These are phyloP conservation scores for Chaetodon trifasciatus DNA, from an alignment of 2,797 vertebrate genomes.

Conservation along the genomic window DNA sequence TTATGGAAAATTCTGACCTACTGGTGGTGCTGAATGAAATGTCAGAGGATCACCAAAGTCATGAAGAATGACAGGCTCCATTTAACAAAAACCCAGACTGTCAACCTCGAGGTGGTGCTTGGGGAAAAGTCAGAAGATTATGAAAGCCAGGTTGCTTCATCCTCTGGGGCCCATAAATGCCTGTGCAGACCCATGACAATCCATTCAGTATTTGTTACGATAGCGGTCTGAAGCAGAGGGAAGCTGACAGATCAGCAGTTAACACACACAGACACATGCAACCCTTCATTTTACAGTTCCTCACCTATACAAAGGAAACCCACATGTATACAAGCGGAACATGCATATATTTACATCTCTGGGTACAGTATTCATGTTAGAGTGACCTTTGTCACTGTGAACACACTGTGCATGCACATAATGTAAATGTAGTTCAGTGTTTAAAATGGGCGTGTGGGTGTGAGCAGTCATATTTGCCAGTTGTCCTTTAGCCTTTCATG, in stretches of 20 bases:
- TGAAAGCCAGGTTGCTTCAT: not conserved
- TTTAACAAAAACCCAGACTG: too few relatives aligned
- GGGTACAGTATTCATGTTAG: not conserved
- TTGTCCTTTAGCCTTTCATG: not conserved
- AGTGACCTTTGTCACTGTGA: conserved; percentile 1
- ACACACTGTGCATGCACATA: not conserved
- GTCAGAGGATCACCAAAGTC: not conserved
- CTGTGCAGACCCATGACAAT: not conserved
- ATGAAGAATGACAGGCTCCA: too few relatives aligned
- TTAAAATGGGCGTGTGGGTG: not conserved
- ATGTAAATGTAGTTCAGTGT: not conserved
- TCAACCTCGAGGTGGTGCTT: too few relatives aligned
- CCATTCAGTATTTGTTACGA: not conserved
- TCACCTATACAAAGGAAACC: not conserved
- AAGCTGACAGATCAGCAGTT: not conserved
- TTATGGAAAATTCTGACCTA: not conserved
- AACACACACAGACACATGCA: not conserved
- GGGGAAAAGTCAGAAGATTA: not conserved
- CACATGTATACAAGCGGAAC: not conserved
- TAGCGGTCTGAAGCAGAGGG: not conserved
- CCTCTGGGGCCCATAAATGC: not conserved
- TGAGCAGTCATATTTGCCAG: not conserved
- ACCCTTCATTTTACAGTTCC: not conserved
- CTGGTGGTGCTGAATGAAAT: not conserved
- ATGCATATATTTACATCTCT: not conserved